Evolutionary conservation across 1,140 invertebrate species (phyloP).

Genomic region (Portunus trituberculatus): DNA sequence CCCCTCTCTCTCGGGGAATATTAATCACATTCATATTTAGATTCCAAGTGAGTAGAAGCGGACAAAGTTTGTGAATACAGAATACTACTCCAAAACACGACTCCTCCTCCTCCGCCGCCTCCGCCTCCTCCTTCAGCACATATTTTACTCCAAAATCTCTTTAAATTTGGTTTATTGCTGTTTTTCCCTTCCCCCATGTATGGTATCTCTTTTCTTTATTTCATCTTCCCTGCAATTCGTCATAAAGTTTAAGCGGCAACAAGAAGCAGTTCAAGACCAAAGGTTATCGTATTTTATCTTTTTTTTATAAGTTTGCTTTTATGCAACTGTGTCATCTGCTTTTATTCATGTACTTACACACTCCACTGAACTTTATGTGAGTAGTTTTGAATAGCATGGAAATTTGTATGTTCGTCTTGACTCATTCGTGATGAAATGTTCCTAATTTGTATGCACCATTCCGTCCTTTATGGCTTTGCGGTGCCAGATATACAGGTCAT

Average conservation of each 20-base stretch:
- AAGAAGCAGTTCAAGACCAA: neutral
- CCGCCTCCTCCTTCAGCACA: neutral
- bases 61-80: neutral
- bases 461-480: too few relatives aligned
- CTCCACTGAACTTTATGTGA: too few relatives aligned
- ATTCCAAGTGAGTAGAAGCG: neutral
- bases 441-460: too few relatives aligned
- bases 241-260: neutral
- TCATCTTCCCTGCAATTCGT: neutral
- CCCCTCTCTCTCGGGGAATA: neutral
- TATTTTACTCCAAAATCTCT: neutral
- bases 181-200: neutral
- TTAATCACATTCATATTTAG: constrained; percentile 24
- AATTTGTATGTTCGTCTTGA: too few relatives aligned
- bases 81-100: neutral
- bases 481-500: too few relatives aligned
- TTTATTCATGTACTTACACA: too few relatives aligned
- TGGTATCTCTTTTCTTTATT: neutral
- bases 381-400: too few relatives aligned
- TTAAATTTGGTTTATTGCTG: neutral
- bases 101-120: neutral
- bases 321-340: too few relatives aligned
- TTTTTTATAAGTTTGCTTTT: too few relatives aligned
- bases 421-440: too few relatives aligned
- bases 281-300: neutral